Evolutionary conservation across 2,888 invertebrate genomes (phyloP), one percentile per base, ranked within the genome.

Genomic region (Drosophila greeni): DNA sequence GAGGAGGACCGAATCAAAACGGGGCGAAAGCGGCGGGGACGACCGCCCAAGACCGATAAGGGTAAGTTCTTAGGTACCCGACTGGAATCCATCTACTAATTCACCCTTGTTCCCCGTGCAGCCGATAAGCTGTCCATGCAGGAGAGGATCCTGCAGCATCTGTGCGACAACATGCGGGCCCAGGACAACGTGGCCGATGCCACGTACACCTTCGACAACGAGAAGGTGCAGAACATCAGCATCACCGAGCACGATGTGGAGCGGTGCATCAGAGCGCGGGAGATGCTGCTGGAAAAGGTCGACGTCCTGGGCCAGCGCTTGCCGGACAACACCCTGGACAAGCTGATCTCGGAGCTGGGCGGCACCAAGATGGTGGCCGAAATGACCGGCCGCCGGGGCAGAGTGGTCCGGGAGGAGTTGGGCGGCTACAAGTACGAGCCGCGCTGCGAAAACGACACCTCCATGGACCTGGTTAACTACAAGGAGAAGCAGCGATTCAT

Each of bases 301-400:
- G 98, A 99, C 87, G 90, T 91, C 31, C 90, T 98, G 14, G 98
- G 98, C 6, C 93, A 94, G 1, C 91, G 92, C 34, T 90, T 99
- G 75, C 99, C 99, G 5, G 95, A 98, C 42, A 99, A 99, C 89
- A 98, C 99, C 1, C 91, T 99, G 47, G 99, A 99, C 91, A 98
- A 99, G 88, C 91, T 99, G 14, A 99, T 99, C 70, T 98, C 99
- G 89, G 97, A 97, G 86, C 92, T 99, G n/a, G 99, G 99, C 36
- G 99, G 99, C 16, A 95, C 98, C 0, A 97, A 97, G 76, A 95
- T 96, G 89, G 99, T 99, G 0, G 99, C 99, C 0, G 99, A 99
- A 93, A 99, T 99, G 99, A 99, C 99, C 0, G 99, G 99, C 0
- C 92, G 99, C 49, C 97, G 97, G 85, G 98, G 97, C 0, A 90